Percentiles rank a stretch among this genome's conserved stretches.
phyloP scores from a whole-genome alignment of 2,888 invertebrate genomes.

The Metellina segmentata region DNA sequence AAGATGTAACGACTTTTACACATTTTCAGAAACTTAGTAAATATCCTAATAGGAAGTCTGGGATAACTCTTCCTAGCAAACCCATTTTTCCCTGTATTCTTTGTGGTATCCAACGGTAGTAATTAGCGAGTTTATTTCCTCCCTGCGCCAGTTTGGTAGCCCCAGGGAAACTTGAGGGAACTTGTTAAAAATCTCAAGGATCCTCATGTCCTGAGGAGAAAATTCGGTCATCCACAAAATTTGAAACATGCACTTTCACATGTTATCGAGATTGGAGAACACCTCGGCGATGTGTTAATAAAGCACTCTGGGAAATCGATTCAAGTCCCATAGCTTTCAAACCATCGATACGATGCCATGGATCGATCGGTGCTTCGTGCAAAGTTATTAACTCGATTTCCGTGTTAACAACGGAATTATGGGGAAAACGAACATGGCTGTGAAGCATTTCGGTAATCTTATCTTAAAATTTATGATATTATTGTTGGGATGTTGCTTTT shows the following conservation, averaged over 20 bases:
- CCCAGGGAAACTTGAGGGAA: not conserved
- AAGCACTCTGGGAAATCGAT: slow-evolving; percentile 14
- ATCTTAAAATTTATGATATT: no score
- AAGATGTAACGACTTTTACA: no score
- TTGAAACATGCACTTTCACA: not conserved
- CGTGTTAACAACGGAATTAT: no score
- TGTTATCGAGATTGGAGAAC: not conserved
- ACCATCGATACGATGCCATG: not conserved
- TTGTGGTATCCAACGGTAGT: no score
- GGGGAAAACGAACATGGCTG: no score
- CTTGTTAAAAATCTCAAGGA: not conserved
- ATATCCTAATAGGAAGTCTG: no score
- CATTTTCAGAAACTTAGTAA: no score
- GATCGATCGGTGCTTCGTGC: slow-evolving; percentile 9
- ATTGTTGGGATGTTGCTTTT: no score
- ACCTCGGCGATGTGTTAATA: slow-evolving; percentile 19
- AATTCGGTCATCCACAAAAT: not conserved
- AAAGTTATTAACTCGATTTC: not conserved
- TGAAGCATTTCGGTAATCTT: no score
- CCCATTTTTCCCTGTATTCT: no score
- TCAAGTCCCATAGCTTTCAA: not conserved
- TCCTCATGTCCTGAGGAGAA: not conserved
- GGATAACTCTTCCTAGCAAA: no score
- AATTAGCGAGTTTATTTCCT: no score
- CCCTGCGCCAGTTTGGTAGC: not conserved